phyloP scores from a whole-genome alignment of 2,113 vertebrate genomes.

The Argyrosomus japonicus region DNA sequence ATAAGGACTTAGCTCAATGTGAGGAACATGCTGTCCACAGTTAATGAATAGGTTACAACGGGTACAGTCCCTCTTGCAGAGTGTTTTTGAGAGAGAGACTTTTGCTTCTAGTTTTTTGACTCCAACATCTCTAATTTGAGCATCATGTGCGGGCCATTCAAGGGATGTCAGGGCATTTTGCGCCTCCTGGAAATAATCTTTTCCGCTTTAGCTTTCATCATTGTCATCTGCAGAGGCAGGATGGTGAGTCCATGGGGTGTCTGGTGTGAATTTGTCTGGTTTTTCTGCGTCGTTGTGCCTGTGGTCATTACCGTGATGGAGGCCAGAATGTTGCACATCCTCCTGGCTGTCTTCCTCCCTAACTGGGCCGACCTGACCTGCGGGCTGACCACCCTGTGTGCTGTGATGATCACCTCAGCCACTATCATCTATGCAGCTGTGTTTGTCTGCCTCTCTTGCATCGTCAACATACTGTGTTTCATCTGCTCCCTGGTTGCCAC shows the following conservation, averaged over 20 bases:
- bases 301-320: conserved; percentile 69
- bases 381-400: conserved; percentile 79
- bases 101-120: neutral
- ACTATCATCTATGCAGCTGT: conserved; percentile 74
- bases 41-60: too few relatives aligned
- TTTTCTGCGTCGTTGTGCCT: conserved; percentile 78
- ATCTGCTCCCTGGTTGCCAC: conserved; percentile 78
- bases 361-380: conserved; percentile 85
- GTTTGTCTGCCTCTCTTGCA: conserved; percentile 53
- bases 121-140: neutral
- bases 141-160: conserved; percentile 52
- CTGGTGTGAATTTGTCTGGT: conserved; percentile 87
- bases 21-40: too few relatives aligned
- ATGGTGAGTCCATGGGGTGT: conserved; percentile 43
- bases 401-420: conserved; percentile 78
- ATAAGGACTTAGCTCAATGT: neutral
- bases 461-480: conserved; percentile 70
- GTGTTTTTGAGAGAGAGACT: neutral
- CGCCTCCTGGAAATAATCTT: conserved; percentile 78
- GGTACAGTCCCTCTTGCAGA: too few relatives aligned
- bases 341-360: conserved; percentile 79
- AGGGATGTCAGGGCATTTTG: conserved; percentile 42
- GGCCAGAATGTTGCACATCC: conserved; percentile 29
- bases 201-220: conserved; percentile 72
- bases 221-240: conserved; percentile 54